Evolutionary conservation across 2,113 vertebrate species (phyloP), one percentile per base, ranked within the genome.

Genomic region (Indicator maculatus): DNA sequence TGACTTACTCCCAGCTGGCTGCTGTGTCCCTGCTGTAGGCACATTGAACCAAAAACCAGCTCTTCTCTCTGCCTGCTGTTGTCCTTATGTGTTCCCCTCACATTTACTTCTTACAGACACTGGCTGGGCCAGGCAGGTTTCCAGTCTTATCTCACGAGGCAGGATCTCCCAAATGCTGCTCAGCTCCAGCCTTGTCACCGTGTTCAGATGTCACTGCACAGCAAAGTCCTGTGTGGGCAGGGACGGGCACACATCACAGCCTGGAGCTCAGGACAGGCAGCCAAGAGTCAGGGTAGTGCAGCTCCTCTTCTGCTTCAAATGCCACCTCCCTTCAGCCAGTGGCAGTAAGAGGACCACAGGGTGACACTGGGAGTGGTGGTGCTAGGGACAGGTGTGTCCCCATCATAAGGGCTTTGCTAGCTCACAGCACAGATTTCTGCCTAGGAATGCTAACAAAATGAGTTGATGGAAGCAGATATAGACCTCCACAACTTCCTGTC

Each of bases 181-280:
- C 16, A 33, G 6, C n/a, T 63, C 27, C 69, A 58, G 44, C 30
- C 86, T 39, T 20, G 4, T 50, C 3, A 0, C 39, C 13, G 33
- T 17, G 47, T 5, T 8, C 20, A 21, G 64, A 2, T 5, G 4
- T 55, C 59, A 61, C 19, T 1, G 0, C 2, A 0, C 0, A 1
- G 56, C 15, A 16, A 56, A 75, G 65, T 19, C 45, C 56, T n/a
- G 3, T 8, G 14, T 0, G 0, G 28, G 31, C n/a, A 60, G 33
- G 21, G 38, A 55, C 44, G 15, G 0, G 0, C 4, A 5, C 0
- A 3, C 6, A 7, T 6, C 6, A 0, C 33, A 13, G 63, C 75
- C 8, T 23, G 44, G 20, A 66, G 67, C 31, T 47, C 11, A 10
- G 58, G 39, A 31, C 2, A 31, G 15, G 14, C 28, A 30, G 6